phyloP scores from a whole-genome alignment of 2,113 vertebrate species.

The Tympanuchus pallidicinctus region DNA sequence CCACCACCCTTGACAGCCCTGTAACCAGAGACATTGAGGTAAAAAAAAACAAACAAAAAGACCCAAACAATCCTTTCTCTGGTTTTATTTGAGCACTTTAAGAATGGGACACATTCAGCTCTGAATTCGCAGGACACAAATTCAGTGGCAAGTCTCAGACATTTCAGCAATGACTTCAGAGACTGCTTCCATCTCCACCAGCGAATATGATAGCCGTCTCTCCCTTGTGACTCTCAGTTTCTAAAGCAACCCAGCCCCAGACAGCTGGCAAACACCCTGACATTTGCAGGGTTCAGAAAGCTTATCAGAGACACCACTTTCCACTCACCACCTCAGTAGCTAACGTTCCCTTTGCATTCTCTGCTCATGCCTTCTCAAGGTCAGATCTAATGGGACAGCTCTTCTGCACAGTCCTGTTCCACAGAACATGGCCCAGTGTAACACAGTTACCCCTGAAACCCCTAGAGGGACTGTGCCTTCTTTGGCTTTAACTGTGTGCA shows the following conservation, averaged over 20 bases:
- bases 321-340: slow-evolving; percentile 38
- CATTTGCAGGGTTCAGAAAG: slow-evolving; percentile 26
- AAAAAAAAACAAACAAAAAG: background rate
- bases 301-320: slow-evolving; percentile 35
- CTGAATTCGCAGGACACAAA: background rate
- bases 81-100: background rate
- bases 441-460: background rate
- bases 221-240: slow-evolving; percentile 1
- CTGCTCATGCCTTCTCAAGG: slow-evolving; percentile 7
- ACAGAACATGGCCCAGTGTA: background rate
- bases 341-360: background rate
- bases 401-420: background rate
- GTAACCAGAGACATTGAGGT: background rate
- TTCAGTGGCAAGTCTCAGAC: background rate
- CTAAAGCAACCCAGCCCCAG: slow-evolving; percentile 5
- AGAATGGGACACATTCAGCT: background rate
- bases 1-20: background rate
- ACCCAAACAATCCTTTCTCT: background rate
- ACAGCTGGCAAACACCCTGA: slow-evolving; percentile 30
- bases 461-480: fast-evolving
- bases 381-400: background rate
- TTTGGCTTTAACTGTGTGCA: background rate
- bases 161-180: background rate
- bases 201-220: background rate
- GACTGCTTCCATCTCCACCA: background rate